Evolutionary conservation across 1,140 invertebrate genomes (phyloP), one percentile per base, ranked within the genome.

Genomic region (Lordiphosa stackelbergi): DNA sequence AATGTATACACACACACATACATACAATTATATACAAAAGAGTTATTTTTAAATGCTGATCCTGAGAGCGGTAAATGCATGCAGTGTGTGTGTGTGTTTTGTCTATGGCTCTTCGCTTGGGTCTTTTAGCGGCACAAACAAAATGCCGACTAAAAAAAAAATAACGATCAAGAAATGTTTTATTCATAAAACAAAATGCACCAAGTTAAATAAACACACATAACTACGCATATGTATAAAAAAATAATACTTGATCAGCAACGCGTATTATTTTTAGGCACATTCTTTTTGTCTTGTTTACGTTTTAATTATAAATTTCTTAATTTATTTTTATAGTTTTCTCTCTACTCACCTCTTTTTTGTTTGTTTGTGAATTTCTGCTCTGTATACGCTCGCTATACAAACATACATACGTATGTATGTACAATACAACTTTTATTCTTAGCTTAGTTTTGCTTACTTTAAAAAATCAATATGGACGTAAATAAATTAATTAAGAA

Each of bases 401-500:
- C 9, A 12, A 37, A 36, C 6, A 58, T 46, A 13, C 24, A 43
- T 56, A 42, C 56, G 56, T 37, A 53, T 65, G 41, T 48, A n/a
- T 36, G 35, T 66, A 51, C 22, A 40, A 36, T 11, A 35, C 28
- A 40, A 46, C 42, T 55, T 52, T 28, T 55, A 55, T 65, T 54
- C 19, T 36, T 40, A 61, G 56, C 56, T 56, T 24, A 62, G 34
- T 59, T 36, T 47, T 55, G 57, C 49, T 69, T 69, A 69, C 65
- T 69, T 69, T 61, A 69, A 69, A 69, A 69, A 69, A 69, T 69
- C 66, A 69, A 69, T 69, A 69, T 54, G 46, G 35, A 61, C 65
- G 65, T 69, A 69, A 69, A 69, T 69, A 69, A 69, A 69, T 69
- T 69, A 69, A 69, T 69, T 69, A 69, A 69, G 65, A 69, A 62